Evolutionary conservation across 2,113 vertebrate genomes (phyloP).

Genomic region (Chlamydotis undulata): DNA sequence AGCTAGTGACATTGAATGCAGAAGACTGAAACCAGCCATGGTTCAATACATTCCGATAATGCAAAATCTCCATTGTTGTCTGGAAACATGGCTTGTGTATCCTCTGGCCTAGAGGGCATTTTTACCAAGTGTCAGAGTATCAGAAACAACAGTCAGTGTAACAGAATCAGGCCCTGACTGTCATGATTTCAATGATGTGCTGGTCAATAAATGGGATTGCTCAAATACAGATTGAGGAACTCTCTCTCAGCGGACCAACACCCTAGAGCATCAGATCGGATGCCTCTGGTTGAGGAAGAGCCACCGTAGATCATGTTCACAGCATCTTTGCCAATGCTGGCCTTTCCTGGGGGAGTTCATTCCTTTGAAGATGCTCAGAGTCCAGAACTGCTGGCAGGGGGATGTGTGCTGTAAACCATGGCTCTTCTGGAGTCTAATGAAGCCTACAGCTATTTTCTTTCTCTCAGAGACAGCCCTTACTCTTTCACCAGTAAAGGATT

Average conservation of each 20-base stretch:
- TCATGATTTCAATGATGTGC: neutral
- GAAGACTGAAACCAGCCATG: neutral
- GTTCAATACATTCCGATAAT: neutral
- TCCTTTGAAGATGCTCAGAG: neutral
- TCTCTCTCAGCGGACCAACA: neutral
- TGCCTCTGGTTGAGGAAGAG: neutral
- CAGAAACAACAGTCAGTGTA: neutral
- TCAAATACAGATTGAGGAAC: neutral
- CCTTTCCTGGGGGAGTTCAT: neutral
- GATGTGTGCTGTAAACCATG: accelerated
- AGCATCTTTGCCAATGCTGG: neutral
- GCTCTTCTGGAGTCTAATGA: neutral
- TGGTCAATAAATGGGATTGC: neutral
- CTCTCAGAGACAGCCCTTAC: neutral
- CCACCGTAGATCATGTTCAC: accelerated
- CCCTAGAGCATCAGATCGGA: neutral
- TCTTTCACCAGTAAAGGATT: neutral
- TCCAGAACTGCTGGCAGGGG: neutral
- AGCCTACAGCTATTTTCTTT: neutral
- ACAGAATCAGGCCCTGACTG: neutral
- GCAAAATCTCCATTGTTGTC: neutral
- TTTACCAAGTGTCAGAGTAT: neutral
- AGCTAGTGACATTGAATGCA: neutral
- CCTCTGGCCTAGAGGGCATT: neutral
- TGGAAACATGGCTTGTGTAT: neutral